Evolutionary conservation across 1,140 invertebrate species (phyloP).

Genomic region (Drosophila lacertosa): DNA sequence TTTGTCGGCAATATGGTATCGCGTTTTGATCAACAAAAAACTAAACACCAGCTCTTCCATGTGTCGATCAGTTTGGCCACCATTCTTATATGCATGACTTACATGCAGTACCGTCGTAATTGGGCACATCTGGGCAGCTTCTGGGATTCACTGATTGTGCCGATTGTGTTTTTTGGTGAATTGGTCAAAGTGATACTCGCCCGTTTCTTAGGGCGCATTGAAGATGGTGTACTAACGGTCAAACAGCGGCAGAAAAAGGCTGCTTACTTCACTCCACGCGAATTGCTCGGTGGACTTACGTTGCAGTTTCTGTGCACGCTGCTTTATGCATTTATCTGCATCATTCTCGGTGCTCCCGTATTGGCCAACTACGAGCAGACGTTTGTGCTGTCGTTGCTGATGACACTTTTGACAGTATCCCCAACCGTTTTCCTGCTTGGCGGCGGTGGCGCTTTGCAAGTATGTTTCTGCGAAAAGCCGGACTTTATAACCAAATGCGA

Average conservation of each 20-base stretch:
- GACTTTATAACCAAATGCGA: slow-evolving; percentile 79
- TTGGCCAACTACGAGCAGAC: slow-evolving; percentile 81
- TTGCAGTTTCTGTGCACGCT: slow-evolving; percentile 76
- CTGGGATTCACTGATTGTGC: slow-evolving; percentile 81
- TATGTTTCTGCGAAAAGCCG: slow-evolving; percentile 81
- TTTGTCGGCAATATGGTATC: slow-evolving; percentile 58
- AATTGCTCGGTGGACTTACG: slow-evolving; percentile 67
- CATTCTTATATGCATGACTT: slow-evolving; percentile 79
- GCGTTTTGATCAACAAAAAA: slow-evolving; percentile 80
- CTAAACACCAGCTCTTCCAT: slow-evolving; percentile 82
- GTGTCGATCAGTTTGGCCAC: slow-evolving; percentile 76
- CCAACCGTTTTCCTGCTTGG: slow-evolving; percentile 79
- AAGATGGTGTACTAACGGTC: slow-evolving; percentile 60
- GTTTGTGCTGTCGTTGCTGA: slow-evolving; percentile 74
- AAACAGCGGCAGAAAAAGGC: slow-evolving; percentile 78
- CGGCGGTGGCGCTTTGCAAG: slow-evolving; percentile 72
- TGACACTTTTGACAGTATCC: slow-evolving; percentile 77
- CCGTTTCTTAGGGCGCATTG: slow-evolving; percentile 67
- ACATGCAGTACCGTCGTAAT: slow-evolving; percentile 77
- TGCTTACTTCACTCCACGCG: slow-evolving; percentile 65
- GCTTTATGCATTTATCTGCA: slow-evolving; percentile 78
- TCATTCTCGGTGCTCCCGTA: slow-evolving; percentile 82
- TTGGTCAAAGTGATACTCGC: slow-evolving; percentile 74
- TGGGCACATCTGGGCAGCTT: slow-evolving; percentile 78
- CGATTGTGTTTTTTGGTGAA: slow-evolving; percentile 79